Conservation (phyloP, 2,888 invertebrate species). For the Galeruca laticollis region DNA sequence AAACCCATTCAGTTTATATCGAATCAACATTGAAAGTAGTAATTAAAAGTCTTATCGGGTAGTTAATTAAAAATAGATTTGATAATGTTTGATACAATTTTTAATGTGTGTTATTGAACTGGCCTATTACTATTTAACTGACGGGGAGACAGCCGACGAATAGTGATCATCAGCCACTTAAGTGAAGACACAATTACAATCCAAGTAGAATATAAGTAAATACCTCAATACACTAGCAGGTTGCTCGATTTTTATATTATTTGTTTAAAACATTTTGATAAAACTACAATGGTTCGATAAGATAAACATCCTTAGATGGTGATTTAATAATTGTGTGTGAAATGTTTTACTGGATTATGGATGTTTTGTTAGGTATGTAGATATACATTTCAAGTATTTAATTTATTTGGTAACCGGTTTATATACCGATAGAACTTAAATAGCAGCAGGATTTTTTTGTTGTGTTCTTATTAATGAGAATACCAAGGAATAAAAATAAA, state of each 20-base stretch:
- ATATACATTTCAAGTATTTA: neutral
- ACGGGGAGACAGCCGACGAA: constrained; percentile 6
- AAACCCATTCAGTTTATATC: too few species aligned
- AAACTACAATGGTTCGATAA: neutral
- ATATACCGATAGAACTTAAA: neutral
- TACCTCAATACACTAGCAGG: neutral
- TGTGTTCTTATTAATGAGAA: too few species aligned
- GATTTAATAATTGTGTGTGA: neutral
- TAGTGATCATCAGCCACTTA: constrained; percentile 16
- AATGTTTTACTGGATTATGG: neutral
- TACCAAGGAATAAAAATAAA: too few species aligned
- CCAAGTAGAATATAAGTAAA: constrained; percentile 12
- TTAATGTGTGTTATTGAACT: neutral
- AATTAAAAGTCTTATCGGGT: too few species aligned
- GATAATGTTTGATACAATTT: neutral
- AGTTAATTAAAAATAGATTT: neutral
- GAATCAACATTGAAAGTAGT: too few species aligned
- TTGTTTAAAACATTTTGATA: neutral
- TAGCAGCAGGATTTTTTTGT: neutral
- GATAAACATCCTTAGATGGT: neutral
- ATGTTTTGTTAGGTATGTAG: neutral
- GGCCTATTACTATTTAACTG: constrained; percentile 3
- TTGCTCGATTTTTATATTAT: neutral
- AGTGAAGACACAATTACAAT: constrained; percentile 2
- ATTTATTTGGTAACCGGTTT: neutral